Base-by-base conservation (phyloP, 2,797 vertebrate species). In the Chloroceryle amazona region DNA sequence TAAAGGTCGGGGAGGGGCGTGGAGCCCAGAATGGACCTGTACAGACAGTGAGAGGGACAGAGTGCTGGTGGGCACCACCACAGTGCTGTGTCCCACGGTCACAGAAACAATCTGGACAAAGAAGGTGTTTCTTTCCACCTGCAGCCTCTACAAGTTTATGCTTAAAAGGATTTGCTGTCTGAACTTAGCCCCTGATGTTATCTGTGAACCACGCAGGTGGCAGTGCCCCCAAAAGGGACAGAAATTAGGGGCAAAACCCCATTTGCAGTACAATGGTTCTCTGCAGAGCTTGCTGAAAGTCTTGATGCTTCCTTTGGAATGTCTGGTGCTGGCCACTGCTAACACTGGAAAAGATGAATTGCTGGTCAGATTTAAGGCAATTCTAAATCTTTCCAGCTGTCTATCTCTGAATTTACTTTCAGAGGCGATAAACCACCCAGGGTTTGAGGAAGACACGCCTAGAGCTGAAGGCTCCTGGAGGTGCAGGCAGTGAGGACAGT, bases 331-430 rank as follows among this genome's bases (percentile, higher is more conserved):
- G 41, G 33, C 73, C 1, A 3, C n/a, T 57, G 35, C 22, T 20
- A 37, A 62, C 35, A 35, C 49, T 33, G 65, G n/a, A 60, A 76
- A 83, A 90, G 76, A 67, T 41, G 28, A 83, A 81, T 67, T 62
- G 49, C 54, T 42, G 44, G 26, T 33, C 44, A 65, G 70, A 88
- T 60, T 65, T 61, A 66, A 65, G 37, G 55, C 29, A 73, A 26
- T 68, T 55, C 65, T 88, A 78, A 84, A 52, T 47, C 58, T n/a
- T 57, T 84, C 55, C 42, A 33, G 28, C 22, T 71, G 37, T 44
- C 71, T 82, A 13, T 79, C 62, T 85, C 39, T 74, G 35, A 19
- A 41, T 74, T 62, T 91, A 66, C 11, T 79, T 58, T 71, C 28
- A 46, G 52, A 68, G 8, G 28, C 37, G 73, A 54, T 49, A 65